phyloP scores from a whole-genome alignment of 2,888 invertebrate species.

The Cryptosula pallasiana region DNA sequence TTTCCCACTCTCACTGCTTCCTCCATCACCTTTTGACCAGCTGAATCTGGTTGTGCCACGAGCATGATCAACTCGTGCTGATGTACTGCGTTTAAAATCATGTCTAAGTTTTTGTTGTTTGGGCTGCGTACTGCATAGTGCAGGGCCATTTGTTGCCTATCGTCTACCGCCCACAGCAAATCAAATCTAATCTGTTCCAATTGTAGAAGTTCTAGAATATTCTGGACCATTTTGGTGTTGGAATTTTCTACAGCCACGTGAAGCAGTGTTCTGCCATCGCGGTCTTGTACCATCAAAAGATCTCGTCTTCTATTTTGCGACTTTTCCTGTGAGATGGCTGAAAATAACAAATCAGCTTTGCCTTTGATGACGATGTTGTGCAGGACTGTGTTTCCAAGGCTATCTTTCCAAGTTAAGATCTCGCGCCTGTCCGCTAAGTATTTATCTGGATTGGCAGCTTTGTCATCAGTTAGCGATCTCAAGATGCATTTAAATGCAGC shows the following conservation, averaged over 20 bases:
- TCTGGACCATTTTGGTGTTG: background rate
- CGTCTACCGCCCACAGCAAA: background rate
- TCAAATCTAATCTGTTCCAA: background rate
- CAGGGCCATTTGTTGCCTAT: background rate
- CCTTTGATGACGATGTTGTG: background rate
- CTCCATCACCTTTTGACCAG: background rate
- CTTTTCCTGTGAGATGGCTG: background rate
- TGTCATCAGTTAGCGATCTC: background rate
- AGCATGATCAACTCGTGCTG: background rate
- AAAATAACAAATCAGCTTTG: background rate
- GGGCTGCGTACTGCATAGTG: background rate
- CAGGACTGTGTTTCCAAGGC: background rate
- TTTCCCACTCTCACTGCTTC: background rate
- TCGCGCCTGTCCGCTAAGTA: background rate
- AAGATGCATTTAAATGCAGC: background rate
- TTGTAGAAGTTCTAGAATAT: background rate
- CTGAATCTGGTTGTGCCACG: background rate
- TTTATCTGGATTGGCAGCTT: background rate
- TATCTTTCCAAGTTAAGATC: background rate
- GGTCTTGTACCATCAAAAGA: background rate
- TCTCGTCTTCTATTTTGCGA: background rate
- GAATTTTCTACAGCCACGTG: background rate
- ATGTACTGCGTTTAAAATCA: background rate
- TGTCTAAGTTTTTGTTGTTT: background rate
- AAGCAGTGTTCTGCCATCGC: background rate